A percentile compares a stretch with the other conserved stretches of the same genome.
Evolutionary conservation across 2,888 invertebrate genomes (phyloP).

Genomic region (Eledona agricola): DNA sequence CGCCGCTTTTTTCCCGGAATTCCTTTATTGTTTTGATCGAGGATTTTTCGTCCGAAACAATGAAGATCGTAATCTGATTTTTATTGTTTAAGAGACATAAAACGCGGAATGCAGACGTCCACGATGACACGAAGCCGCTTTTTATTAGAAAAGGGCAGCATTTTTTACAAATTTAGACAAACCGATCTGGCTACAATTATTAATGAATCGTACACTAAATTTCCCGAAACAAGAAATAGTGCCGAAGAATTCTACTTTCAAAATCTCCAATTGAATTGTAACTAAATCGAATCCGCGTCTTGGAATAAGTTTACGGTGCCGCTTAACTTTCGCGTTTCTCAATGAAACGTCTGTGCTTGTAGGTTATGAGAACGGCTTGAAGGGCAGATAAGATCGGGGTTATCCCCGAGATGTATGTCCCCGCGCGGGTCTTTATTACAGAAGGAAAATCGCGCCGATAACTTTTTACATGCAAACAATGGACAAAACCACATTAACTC

Average conservation of each 20-base stretch:
- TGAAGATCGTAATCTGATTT: slow-evolving; percentile 37
- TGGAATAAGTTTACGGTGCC: no score
- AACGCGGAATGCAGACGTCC: slow-evolving; percentile 30
- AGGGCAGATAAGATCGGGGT: slow-evolving; percentile 23
- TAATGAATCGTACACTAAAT: no score
- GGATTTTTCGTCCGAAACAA: slow-evolving; percentile 31
- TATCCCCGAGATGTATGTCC: slow-evolving; percentile 22
- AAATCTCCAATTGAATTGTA: no score
- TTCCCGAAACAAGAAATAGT: no score
- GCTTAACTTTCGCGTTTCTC: no score
- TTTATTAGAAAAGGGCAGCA: not conserved
- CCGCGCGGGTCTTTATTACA: slow-evolving; percentile 22
- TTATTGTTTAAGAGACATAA: slow-evolving; percentile 38
- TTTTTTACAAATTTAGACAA: not conserved
- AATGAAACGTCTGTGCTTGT: slow-evolving; percentile 14
- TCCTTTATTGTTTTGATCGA: slow-evolving; percentile 31
- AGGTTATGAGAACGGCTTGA: slow-evolving; percentile 19
- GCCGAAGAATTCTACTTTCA: no score
- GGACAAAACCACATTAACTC: slow-evolving; percentile 48
- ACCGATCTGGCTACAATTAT: no score
- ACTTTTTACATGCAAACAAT: slow-evolving; percentile 43
- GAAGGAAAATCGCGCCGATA: slow-evolving; percentile 19
- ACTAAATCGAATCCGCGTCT: no score
- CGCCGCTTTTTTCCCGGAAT: slow-evolving; percentile 31
- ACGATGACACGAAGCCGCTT: slow-evolving; percentile 5